Conservation (phyloP, 2,888 invertebrate species). For the Stenodera caucasica region DNA sequence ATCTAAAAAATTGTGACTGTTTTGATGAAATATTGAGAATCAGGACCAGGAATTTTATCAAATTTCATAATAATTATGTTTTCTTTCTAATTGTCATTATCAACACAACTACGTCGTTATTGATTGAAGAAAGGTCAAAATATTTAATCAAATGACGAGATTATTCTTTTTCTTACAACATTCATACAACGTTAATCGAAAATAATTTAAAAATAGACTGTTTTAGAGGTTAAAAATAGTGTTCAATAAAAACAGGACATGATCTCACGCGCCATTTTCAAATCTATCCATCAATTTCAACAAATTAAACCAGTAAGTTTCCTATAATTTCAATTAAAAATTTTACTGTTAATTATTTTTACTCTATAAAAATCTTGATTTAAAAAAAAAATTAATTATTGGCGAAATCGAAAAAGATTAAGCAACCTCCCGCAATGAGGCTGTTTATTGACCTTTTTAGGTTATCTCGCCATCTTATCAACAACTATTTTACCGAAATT, state of each 20-base stretch:
- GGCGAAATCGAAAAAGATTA: neutral
- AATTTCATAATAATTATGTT: too few relatives aligned
- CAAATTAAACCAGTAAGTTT: conserved; percentile 8
- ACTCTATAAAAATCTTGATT: too few relatives aligned
- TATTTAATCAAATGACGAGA: neutral
- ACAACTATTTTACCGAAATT: neutral
- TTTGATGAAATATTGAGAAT: too few relatives aligned
- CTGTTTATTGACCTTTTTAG: neutral
- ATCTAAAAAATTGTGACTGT: too few relatives aligned
- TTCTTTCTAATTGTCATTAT: too few relatives aligned
- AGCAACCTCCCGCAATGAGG: neutral
- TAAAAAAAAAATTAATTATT: too few relatives aligned
- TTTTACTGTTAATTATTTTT: too few relatives aligned
- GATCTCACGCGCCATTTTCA: conserved; percentile 20
- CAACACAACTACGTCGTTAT: neutral
- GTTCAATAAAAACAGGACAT: conserved; percentile 13
- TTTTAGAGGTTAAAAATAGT: too few relatives aligned
- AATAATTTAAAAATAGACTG: too few relatives aligned
- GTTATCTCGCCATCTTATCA: neutral
- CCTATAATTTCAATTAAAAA: too few relatives aligned
- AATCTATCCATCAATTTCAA: conserved; percentile 13
- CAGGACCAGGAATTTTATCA: too few relatives aligned
- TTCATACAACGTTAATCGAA: neutral
- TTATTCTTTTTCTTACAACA: neutral
- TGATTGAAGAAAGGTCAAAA: neutral